Conservation (phyloP, 2,113 vertebrate genomes). For the Oncorhynchus keta region DNA sequence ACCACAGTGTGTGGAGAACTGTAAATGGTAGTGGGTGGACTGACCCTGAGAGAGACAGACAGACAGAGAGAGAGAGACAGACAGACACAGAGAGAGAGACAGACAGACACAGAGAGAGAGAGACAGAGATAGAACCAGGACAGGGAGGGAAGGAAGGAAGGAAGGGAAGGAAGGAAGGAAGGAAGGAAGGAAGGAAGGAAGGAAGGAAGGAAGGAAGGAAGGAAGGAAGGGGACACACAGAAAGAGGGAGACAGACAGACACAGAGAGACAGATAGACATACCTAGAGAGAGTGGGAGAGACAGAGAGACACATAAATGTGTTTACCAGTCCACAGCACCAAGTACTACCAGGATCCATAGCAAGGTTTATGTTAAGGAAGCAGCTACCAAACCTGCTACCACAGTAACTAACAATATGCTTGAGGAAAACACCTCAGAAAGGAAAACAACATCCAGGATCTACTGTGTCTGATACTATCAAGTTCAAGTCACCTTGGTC, state of each 20-base stretch:
- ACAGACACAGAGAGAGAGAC: no score
- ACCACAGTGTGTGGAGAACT: slow-evolving; percentile 26
- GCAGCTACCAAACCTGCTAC: not conserved
- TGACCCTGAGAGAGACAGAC: not conserved
- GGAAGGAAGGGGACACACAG: no score
- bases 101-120: no score
- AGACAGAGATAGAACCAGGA: no score
- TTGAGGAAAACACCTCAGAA: slow-evolving; percentile 10
- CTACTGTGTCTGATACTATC: slow-evolving; percentile 10
- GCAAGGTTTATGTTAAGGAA: not conserved
- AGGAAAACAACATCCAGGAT: not conserved
- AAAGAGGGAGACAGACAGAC: no score
- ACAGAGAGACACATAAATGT: not conserved
- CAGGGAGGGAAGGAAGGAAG: no score
- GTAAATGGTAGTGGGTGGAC: slow-evolving; percentile 26
- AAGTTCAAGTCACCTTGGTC: slow-evolving; percentile 17
- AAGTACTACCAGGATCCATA: not conserved
- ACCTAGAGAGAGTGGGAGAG: no score
- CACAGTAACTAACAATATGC: not conserved
- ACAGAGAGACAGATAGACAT: no score
- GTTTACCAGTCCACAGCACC: not conserved
- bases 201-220: no score
- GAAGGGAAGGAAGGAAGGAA: no score
- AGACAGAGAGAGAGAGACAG: no score
- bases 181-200: no score